Evolutionary conservation across 2,113 vertebrate genomes (phyloP).

Genomic region (Ophiodon elongatus): DNA sequence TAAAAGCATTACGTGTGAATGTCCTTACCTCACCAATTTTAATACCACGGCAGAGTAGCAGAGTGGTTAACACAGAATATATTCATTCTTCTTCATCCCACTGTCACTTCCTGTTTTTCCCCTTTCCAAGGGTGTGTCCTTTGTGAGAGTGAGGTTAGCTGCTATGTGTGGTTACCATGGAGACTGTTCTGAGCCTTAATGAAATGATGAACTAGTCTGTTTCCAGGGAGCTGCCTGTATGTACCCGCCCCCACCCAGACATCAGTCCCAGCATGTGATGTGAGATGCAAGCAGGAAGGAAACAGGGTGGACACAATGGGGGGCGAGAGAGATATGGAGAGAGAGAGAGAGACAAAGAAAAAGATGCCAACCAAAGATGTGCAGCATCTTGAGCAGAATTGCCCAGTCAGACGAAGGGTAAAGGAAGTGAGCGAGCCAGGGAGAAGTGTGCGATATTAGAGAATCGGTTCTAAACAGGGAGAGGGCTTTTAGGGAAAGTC

Average conservation of each 20-base stretch:
- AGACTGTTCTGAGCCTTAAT: slow-evolving; percentile 69
- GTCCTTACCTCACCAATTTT: background rate
- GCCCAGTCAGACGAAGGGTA: slow-evolving; percentile 24
- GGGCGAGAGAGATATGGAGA: slow-evolving; percentile 27
- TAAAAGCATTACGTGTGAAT: slow-evolving; percentile 14
- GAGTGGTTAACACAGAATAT: background rate
- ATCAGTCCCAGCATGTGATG: slow-evolving; percentile 59
- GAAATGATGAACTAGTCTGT: slow-evolving; percentile 72
- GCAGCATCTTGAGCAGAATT: slow-evolving; percentile 41
- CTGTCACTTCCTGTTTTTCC: slow-evolving; percentile 72
- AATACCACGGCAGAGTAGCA: slow-evolving; percentile 14
- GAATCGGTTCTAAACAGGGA: slow-evolving; percentile 18
- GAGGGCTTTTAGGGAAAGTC: slow-evolving; percentile 42
- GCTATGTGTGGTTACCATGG: slow-evolving; percentile 79
- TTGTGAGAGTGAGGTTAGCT: slow-evolving; percentile 68
- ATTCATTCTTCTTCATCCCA: background rate
- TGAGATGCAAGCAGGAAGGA: slow-evolving; percentile 39
- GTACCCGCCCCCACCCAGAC: slow-evolving; percentile 66
- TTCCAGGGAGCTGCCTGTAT: slow-evolving; percentile 74
- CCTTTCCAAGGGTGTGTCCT: slow-evolving; percentile 73
- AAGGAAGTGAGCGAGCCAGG: slow-evolving; percentile 9
- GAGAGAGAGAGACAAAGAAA: slow-evolving; percentile 37
- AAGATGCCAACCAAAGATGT: slow-evolving; percentile 21
- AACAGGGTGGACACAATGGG: slow-evolving; percentile 40
- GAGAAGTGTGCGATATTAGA: slow-evolving; percentile 37